Evolutionary conservation across 2,888 invertebrate genomes (phyloP).

Genomic region (Agrotis ipsilon): DNA sequence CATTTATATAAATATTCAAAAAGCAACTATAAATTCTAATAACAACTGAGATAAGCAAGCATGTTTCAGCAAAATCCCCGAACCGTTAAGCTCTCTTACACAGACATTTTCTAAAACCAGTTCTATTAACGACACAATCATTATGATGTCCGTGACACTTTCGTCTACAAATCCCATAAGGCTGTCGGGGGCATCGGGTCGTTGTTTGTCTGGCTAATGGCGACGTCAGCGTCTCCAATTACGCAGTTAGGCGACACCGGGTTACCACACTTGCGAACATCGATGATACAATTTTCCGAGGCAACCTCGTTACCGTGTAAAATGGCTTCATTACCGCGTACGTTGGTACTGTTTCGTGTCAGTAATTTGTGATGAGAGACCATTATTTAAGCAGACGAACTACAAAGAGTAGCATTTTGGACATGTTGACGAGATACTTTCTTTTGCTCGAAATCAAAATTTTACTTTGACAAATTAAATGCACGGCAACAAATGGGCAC

Average conservation of each 20-base stretch:
- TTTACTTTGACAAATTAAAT: background rate
- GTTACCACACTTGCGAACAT: conserved; percentile 51
- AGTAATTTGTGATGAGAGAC: conserved; percentile 28
- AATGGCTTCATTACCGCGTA: conserved; percentile 46
- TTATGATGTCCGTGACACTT: conserved; percentile 56
- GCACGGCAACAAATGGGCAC: background rate
- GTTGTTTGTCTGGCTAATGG: conserved; percentile 67
- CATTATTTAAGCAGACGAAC: conserved; percentile 19
- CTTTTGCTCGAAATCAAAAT: background rate
- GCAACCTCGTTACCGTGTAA: conserved; percentile 32
- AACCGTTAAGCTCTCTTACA: conserved; percentile 19
- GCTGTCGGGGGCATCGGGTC: conserved; percentile 64
- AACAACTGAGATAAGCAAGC: conserved; percentile 13
- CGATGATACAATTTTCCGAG: conserved; percentile 46
- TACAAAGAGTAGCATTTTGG: background rate
- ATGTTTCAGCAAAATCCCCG: conserved; percentile 27
- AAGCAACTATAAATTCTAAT: conserved; percentile 16
- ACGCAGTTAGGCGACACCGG: conserved; percentile 62
- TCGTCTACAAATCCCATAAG: conserved; percentile 60
- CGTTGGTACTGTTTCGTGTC: conserved; percentile 30
- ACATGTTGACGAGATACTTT: background rate
- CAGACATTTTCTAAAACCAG: conserved; percentile 29
- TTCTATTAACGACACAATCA: conserved; percentile 34
- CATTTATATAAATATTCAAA: conserved; percentile 14
- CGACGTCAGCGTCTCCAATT: conserved; percentile 61